Base-by-base conservation (phyloP, 1,140 invertebrate species). In the Drosophila miranda region DNA sequence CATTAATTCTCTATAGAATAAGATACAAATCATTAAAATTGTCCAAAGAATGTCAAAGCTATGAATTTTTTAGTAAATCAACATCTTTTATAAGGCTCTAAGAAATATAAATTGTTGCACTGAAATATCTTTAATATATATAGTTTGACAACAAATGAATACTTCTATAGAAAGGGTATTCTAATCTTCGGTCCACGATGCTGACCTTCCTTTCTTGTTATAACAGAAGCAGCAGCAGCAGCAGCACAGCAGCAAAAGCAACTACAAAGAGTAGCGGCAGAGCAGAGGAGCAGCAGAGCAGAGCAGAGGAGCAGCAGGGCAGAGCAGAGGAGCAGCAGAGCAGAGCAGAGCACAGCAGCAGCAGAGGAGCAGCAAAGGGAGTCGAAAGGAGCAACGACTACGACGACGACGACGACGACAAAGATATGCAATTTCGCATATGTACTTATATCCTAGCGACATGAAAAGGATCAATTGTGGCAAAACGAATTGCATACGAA, bases 361-460 rank as follows among this genome's bases (percentile, higher is more conserved):
- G 23, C 23, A 3, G 23, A 23, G 23, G 3, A 23, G 26, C 9
- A 26, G 59, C 38, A 41, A 34, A 48, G 49, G 51, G 45, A 54
- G 38, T 26, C 55, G 55, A 74, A 69, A 74, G 63, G 56, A 51
- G 78, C 73, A 78, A 54, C 73, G 63, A 70, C 77, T 69, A 75
- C 82, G 88, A 88, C 87, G 82, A 87, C 73, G 63, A 70, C 77
- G 77, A 81, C 73, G 59, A 70, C 77, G 78, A 81, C 82, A 87
- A 88, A 87, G 82, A 87, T 87, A 87, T 87, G 82, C 82, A 87
- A 87, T 87, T 87, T 87, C 83, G 82, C 83, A 87, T 87, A 87
- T 87, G 82, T 87, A 87, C 82, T 87, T 87, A 87, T 87, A 87
- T 87, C 82, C 82, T 76, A 87, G 82, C 83, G 82, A 87, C 82